phyloP scores from a whole-genome alignment of 2,888 invertebrate genomes.

The Trimorus sp. region DNA sequence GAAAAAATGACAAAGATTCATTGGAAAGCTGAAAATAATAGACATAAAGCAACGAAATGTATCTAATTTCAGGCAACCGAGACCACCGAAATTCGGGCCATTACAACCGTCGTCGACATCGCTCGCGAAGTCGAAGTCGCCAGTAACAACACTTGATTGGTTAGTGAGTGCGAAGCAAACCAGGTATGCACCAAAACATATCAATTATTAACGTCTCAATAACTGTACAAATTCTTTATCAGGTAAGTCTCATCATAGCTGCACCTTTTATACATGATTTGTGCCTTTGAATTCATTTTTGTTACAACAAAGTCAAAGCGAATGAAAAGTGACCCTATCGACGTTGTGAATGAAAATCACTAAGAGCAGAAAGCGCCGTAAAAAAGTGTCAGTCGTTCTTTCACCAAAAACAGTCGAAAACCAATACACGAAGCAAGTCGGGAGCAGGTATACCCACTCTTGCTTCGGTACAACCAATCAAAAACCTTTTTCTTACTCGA shows the following conservation, averaged over 20 bases:
- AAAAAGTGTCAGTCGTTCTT: constrained; percentile 55
- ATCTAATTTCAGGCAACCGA: constrained; percentile 78
- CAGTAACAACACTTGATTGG: constrained; percentile 82
- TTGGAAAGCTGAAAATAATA: no score
- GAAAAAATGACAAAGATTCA: no score
- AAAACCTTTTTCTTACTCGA: constrained; percentile 60
- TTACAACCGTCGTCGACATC: constrained; percentile 79
- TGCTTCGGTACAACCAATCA: constrained; percentile 76
- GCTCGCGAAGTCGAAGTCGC: constrained; percentile 81
- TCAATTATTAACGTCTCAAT: constrained; percentile 81
- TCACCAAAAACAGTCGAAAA: constrained; percentile 27
- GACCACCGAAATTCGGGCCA: constrained; percentile 79
- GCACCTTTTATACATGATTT: constrained; percentile 78
- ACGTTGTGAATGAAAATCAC: constrained; percentile 6
- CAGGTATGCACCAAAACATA: constrained; percentile 81
- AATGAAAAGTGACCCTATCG: constrained; percentile 19
- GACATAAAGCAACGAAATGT: no score
- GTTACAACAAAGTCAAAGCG: constrained; percentile 44
- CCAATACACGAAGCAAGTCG: constrained; percentile 75
- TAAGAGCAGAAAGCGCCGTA: constrained; percentile 21
- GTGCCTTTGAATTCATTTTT: constrained; percentile 66
- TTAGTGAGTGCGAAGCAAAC: constrained; percentile 81
- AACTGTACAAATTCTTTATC: constrained; percentile 80
- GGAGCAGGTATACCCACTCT: constrained; percentile 81
- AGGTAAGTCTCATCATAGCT: constrained; percentile 80